Base-by-base conservation (phyloP, 2,797 vertebrate genomes). In the Notolabrus celidotus region DNA sequence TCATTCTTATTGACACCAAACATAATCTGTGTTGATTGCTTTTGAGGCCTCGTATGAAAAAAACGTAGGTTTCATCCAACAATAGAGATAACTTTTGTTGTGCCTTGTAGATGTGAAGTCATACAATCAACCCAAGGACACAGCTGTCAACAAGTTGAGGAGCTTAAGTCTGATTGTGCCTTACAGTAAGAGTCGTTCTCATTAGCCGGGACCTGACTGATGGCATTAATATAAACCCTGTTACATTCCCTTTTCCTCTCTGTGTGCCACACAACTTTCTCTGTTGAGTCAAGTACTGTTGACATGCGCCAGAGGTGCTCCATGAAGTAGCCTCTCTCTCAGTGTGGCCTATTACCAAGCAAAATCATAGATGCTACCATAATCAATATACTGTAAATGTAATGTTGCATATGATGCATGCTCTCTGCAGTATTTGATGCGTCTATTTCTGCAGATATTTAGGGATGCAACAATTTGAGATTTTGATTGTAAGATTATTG, bases 181-280 rank as follows among this genome's bases (percentile, higher is more conserved):
- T 77, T 51, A 86, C 73, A 84, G 80, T 83, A 52, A 77, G 58
- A 77, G 81, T 62, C 7, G 42, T 86, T 87, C 71, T 90, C 74
- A 83, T 89, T 87, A 88, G 73, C 61, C 12, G 16, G 23, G 56
- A 72, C 74, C 79, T 83, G 83, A 77, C 86, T 77, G 79, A 85
- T 67, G 79, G 53, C 71, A 82, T 79, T 81, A 85, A 88, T 84
- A 58, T 85, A 70, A 82, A 86, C 68, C 64, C 47, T 81, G 71
- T 80, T 82, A 84, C 42, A 59, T 66, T 83, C 57, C 67, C 65
- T 23, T 63, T 79, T 77, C 60, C 64, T 57, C 31, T 60, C 31
- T 57, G 56, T 72, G 66, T 79, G 74, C 53, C 73, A 39, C 61
- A 73, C 59, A 66, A 67, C 61, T 67, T 81, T 31, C 67, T 73